A percentile compares a stretch with the other conserved stretches of the same genome.
Conservation (phyloP, 2,113 vertebrate species). For the zebrafish (Danio rerio) region DNA sequence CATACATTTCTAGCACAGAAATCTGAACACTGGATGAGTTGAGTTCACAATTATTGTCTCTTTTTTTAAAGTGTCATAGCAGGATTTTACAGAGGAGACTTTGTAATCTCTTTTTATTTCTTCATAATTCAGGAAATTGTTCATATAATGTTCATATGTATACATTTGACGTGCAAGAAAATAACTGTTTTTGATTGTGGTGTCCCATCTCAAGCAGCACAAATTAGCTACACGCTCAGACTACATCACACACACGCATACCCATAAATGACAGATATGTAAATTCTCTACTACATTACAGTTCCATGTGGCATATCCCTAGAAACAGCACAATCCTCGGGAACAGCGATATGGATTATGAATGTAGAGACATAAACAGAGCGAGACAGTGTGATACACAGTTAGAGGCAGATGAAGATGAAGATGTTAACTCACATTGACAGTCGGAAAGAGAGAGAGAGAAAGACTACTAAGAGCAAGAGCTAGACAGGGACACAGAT, state of each 20-base stretch:
- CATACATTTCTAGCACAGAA: too few species aligned
- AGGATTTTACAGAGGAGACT: too few species aligned
- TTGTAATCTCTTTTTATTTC: too few species aligned
- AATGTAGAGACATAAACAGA: slow-evolving; percentile 16
- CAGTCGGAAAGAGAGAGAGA: slow-evolving; percentile 12
- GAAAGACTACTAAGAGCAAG: background rate
- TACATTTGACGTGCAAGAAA: too few species aligned
- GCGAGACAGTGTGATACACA: background rate
- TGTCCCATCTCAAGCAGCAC: background rate
- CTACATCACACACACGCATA: background rate
- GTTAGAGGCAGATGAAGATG: slow-evolving; percentile 19
- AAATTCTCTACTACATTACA: background rate
- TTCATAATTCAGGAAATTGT: too few species aligned
- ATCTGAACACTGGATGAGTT: too few species aligned
- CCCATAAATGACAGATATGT: too few species aligned
- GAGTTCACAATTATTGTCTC: too few species aligned
- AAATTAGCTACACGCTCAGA: background rate
- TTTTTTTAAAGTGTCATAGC: too few species aligned
- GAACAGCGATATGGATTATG: slow-evolving; percentile 14
- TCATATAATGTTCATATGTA: too few species aligned
- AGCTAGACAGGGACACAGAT: slow-evolving; percentile 12
- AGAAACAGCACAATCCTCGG: background rate
- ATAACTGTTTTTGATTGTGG: too few species aligned
- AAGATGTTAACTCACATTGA: slow-evolving; percentile 31
- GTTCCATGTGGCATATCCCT: background rate